Percentiles rank a stretch among this genome's conserved stretches.
phyloP scores from a whole-genome alignment of 1,140 invertebrate species.

The Macrocentrus cingulum region DNA sequence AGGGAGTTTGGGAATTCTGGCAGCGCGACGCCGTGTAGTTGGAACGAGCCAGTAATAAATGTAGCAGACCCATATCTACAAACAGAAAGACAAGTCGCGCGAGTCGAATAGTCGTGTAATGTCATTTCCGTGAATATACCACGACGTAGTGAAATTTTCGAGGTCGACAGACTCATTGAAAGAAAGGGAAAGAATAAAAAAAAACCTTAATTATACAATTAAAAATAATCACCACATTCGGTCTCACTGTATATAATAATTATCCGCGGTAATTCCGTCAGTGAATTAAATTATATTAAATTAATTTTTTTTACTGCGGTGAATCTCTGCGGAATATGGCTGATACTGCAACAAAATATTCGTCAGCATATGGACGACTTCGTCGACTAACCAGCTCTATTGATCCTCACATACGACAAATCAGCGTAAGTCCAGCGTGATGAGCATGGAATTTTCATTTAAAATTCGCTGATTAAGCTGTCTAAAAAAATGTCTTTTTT shows the following conservation, averaged over 20 bases:
- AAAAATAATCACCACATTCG: no score
- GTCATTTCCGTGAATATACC: no score
- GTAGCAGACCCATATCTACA: slow-evolving; percentile 16
- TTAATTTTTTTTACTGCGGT: no score
- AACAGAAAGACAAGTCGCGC: slow-evolving; percentile 9
- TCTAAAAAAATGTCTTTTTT: background rate
- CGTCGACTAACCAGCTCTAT: slow-evolving; percentile 63
- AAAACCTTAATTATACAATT: no score
- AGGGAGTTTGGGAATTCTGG: slow-evolving; percentile 28
- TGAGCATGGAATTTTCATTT: background rate
- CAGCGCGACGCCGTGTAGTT: slow-evolving; percentile 15
- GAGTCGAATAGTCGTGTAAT: no score
- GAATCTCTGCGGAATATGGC: no score
- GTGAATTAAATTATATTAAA: no score
- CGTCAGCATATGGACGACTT: slow-evolving; percentile 63
- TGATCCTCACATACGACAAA: slow-evolving; percentile 41
- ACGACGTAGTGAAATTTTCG: no score
- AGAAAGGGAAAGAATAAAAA: no score
- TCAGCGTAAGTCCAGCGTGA: slow-evolving; percentile 29
- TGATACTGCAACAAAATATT: slow-evolving; percentile 56
- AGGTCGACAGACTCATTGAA: no score
- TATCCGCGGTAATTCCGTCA: no score
- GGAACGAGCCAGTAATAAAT: slow-evolving; percentile 33
- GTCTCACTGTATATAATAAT: no score
- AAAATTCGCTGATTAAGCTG: background rate